These are phyloP conservation scores for Pristionchus exspectatus DNA, from an alignment of 2,888 invertebrate species.

Conservation along the genomic window DNA sequence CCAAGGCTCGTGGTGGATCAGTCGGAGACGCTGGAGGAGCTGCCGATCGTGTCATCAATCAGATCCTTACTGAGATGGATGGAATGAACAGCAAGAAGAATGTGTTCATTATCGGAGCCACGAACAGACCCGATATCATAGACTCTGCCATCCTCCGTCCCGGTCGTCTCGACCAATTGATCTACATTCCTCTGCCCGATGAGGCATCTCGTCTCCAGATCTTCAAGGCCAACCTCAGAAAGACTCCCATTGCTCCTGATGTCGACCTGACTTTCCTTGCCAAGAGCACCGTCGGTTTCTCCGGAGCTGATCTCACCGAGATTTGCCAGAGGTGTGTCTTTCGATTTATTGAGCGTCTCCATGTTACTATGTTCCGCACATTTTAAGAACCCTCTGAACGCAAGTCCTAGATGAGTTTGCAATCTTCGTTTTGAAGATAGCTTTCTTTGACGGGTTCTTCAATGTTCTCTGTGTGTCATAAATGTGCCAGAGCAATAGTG, in stretches of 20 bases:
- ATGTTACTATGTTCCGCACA: slow-evolving; percentile 48
- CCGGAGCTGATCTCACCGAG: slow-evolving; percentile 98
- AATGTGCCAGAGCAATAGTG: slow-evolving; percentile 58
- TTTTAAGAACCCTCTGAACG: slow-evolving; percentile 60
- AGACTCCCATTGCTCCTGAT: slow-evolving; percentile 83
- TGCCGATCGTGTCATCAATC: slow-evolving; percentile 98
- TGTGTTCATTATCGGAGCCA: slow-evolving; percentile 98
- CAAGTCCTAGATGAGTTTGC: background rate
- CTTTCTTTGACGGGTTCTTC: slow-evolving; percentile 1
- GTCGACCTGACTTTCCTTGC: slow-evolving; percentile 88
- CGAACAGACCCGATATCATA: slow-evolving; percentile 95
- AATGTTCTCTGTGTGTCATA: slow-evolving; percentile 63
- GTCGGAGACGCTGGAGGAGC: slow-evolving; percentile 90
- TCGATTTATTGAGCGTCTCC: background rate
- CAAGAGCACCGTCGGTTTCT: slow-evolving; percentile 91
- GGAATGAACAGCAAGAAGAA: slow-evolving; percentile 99
- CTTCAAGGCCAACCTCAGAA: slow-evolving; percentile 88
- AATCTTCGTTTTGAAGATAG: slow-evolving; percentile 40
- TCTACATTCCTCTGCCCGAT: slow-evolving; percentile 99
- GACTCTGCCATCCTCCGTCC: slow-evolving; percentile 99
- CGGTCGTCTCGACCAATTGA: slow-evolving; percentile 97
- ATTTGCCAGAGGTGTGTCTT: slow-evolving; percentile 90
- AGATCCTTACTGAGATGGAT: slow-evolving; percentile 99
- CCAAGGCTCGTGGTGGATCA: slow-evolving; percentile 94
- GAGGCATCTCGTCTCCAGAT: slow-evolving; percentile 97